Conservation (phyloP, 92 coral and sea anemone species). For the Bergia sp. region DNA sequence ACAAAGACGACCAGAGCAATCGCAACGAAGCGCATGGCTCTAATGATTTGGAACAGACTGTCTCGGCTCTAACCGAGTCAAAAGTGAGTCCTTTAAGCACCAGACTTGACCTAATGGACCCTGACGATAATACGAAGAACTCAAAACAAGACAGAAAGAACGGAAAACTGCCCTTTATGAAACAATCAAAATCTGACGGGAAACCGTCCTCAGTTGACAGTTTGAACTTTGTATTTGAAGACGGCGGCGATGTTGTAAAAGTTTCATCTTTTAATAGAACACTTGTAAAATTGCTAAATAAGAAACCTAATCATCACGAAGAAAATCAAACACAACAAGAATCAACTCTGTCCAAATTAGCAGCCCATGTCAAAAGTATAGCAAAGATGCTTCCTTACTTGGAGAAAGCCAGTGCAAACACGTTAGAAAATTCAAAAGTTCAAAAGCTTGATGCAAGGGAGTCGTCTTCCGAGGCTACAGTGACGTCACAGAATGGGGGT, state of each 20-base stretch:
- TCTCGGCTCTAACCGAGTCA: neutral
- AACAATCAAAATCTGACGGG: neutral
- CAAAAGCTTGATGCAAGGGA: neutral
- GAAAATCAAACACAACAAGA: neutral
- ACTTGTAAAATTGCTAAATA: neutral
- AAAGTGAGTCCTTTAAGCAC: neutral
- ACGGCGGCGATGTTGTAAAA: neutral
- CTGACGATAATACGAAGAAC: slow-evolving; percentile 2
- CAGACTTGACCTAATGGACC: slow-evolving; percentile 32
- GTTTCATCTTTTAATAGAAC: neutral
- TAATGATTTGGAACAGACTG: neutral
- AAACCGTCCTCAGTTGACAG: neutral
- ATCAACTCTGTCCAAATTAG: slow-evolving; percentile 12
- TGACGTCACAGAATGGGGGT: neutral
- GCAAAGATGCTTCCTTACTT: slow-evolving; percentile 38
- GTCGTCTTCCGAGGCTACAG: neutral
- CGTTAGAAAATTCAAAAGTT: neutral
- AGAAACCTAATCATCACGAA: neutral
- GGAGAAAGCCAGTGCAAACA: neutral
- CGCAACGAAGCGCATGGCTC: neutral
- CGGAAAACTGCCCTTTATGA: neutral
- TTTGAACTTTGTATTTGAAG: neutral
- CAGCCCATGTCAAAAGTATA: slow-evolving; percentile 31
- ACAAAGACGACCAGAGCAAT: slow-evolving; percentile 9
- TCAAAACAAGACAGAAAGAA: neutral